Evolutionary conservation across 2,113 vertebrate genomes (phyloP).

Genomic region (Plotosus lineatus): DNA sequence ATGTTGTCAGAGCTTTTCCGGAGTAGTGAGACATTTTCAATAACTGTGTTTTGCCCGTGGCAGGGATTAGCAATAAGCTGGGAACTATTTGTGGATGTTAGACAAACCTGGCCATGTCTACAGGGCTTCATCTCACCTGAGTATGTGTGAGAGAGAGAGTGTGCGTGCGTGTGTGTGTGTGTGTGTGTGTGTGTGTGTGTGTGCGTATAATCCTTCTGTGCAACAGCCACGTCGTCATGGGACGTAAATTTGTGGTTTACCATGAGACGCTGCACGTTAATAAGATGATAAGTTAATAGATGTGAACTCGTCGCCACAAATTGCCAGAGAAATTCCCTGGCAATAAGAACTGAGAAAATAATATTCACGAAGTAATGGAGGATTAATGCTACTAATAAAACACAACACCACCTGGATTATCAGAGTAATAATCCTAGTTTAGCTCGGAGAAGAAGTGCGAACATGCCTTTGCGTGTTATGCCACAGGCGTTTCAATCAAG

Average conservation of each 20-base stretch:
- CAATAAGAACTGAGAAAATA: slow-evolving; percentile 39
- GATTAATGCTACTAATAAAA: slow-evolving; percentile 37
- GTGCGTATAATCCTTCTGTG: slow-evolving; percentile 35
- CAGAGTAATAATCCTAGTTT: slow-evolving; percentile 43
- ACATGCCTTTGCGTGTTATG: background rate
- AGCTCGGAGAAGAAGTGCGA: slow-evolving; percentile 1
- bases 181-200: slow-evolving; percentile 8
- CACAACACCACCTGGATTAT: slow-evolving; percentile 39
- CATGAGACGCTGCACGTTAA: slow-evolving; percentile 17
- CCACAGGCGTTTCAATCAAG: slow-evolving; percentile 3
- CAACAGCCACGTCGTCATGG: slow-evolving; percentile 20
- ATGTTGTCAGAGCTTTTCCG: slow-evolving; percentile 63
- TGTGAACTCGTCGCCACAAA: slow-evolving; percentile 32
- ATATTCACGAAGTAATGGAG: slow-evolving; percentile 31
- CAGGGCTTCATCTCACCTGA: slow-evolving; percentile 49
- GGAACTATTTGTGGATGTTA: slow-evolving; percentile 64
- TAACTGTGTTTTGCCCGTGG: slow-evolving; percentile 68
- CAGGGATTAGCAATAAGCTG: slow-evolving; percentile 68
- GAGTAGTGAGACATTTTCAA: slow-evolving; percentile 73
- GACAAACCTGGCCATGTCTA: slow-evolving; percentile 67
- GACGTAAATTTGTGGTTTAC: slow-evolving; percentile 29
- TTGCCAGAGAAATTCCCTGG: slow-evolving; percentile 29
- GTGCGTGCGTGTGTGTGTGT: slow-evolving; percentile 7
- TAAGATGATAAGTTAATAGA: slow-evolving; percentile 41
- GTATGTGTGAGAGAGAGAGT: background rate